Conservation (phyloP, 2,888 invertebrate species). For the Spicauda simplicius region DNA sequence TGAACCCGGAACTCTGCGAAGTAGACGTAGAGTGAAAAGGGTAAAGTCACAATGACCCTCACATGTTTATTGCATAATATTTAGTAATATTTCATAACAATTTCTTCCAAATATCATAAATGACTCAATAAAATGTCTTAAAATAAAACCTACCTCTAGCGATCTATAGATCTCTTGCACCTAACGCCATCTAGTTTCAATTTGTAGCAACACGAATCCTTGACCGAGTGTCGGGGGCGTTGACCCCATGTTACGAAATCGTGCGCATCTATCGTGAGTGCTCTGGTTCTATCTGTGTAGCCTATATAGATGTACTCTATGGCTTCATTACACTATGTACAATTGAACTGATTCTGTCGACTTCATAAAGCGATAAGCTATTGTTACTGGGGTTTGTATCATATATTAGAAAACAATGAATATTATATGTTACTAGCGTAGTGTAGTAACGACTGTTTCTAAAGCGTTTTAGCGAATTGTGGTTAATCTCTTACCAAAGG, state of each 20-base stretch:
- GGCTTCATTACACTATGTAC: constrained; percentile 27
- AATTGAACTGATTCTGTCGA: neutral
- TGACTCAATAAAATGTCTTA: neutral
- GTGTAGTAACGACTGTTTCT: no score
- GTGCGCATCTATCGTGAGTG: constrained; percentile 37
- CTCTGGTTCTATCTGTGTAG: neutral
- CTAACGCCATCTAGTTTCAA: constrained; percentile 39
- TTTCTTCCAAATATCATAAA: neutral
- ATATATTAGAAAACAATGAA: no score
- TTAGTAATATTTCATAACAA: neutral
- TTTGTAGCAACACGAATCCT: constrained; percentile 46
- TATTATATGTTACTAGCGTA: no score
- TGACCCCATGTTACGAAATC: constrained; percentile 48
- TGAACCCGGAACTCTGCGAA: no score
- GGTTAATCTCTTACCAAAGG: no score
- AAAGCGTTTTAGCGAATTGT: no score
- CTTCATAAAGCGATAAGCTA: neutral
- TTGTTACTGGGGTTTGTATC: no score
- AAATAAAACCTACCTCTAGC: neutral
- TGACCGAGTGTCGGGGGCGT: constrained; percentile 52
- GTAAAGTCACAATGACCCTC: neutral
- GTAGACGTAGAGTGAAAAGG: no score
- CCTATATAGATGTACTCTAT: constrained; percentile 19
- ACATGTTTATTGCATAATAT: neutral
- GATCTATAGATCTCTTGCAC: neutral